Evolutionary conservation across 2,113 vertebrate species (phyloP), one percentile per base, ranked within the genome.

Genomic region (Tychaedon coryphoeus): DNA sequence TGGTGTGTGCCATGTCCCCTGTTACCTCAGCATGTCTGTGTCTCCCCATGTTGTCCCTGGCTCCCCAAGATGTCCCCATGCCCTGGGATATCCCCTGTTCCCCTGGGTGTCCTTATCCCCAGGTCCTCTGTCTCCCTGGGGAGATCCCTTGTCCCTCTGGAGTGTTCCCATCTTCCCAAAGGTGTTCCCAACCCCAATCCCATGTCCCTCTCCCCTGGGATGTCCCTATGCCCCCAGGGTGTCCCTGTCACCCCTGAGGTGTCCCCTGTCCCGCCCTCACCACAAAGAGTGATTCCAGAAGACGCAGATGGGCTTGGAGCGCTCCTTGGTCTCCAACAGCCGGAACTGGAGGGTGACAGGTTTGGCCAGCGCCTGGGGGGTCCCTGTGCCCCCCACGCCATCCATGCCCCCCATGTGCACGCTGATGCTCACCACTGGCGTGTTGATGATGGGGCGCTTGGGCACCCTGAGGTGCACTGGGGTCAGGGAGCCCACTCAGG

Each of bases 211-310:
- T 40, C 10, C 13, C 15, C 28, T 1, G 0, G 15, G 23, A 60
- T 31, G 19, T 62, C 48, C 12, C 56, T 45, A n/a, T n/a, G 23
- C 19, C 14, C 24, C 56, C 22, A 25, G 18, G 18, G 20, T n/a
- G 36, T 25, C 47, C n/a, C 36, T 7, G 36, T 54, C 38, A 60
- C 29, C 22, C 18, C 36, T 17, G 16, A 24, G 28, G 13, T 40
- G 45, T 33, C 48, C 45, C 28, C 42, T 15, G 54, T 47, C 5
- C 53, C 2, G 7, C 2, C n/a, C 98, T 99, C 97, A 99, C 99
- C 98, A 97, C 64, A 99, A 98, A 3, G 98, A 98, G 90, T 99
- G 99, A 94, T 99, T 99, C 99, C 99, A 99, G 98, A 99, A 99
- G 73, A 99, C 99, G 7, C 99, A 99, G 97, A 99, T 99, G 96